Evolutionary conservation across 2,113 vertebrate genomes (phyloP), one percentile per base, ranked within the genome.

Genomic region (Solea solea): DNA sequence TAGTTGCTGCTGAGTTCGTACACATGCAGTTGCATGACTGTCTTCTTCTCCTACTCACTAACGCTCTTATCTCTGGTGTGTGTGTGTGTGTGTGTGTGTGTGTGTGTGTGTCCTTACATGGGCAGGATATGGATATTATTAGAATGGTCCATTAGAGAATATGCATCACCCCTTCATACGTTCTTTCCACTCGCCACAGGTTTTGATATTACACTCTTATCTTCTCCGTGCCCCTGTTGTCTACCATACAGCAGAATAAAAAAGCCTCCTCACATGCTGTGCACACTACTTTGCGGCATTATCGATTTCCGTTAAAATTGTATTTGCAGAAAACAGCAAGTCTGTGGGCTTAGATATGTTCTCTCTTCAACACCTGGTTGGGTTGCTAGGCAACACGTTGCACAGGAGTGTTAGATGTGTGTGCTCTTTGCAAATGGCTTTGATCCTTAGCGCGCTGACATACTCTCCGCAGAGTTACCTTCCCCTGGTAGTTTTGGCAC

Each of bases 321-420:
- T 85, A 84, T 89, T 89, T 80, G 72, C 72, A 79, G 76, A 82
- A 89, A 91, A 90, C 75, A 88, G 80, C 83, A 85, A 84, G 80
- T 84, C 88, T 74, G 83, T 61, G 61, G 70, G 81, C 83, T 86
- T 88, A 78, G 86, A 87, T 91, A 88, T 84, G 80, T 87, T 85
- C 86, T 58, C 81, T 72, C 77, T 62, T 71, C 73, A 89, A 91
- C 87, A 92, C 89, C 90, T 93, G 91, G 90, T 90, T 89, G 62
- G 72, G 93, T 94, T 93, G 93, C 92, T 94, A 93, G 91, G 93
- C 87, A 93, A 93, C 93, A 80, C 86, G 62, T 88, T 79, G 84
- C 83, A 69, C 56, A 13, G 81, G 77, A 21, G 76, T 74, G 84
- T 90, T 12, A 90, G 90, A 86, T 86, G 86, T 86, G 81, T 83